Evolutionary conservation across 2,113 vertebrate species (phyloP), one percentile per base, ranked within the genome.

Genomic region (Tenebrosternarchus preto): DNA sequence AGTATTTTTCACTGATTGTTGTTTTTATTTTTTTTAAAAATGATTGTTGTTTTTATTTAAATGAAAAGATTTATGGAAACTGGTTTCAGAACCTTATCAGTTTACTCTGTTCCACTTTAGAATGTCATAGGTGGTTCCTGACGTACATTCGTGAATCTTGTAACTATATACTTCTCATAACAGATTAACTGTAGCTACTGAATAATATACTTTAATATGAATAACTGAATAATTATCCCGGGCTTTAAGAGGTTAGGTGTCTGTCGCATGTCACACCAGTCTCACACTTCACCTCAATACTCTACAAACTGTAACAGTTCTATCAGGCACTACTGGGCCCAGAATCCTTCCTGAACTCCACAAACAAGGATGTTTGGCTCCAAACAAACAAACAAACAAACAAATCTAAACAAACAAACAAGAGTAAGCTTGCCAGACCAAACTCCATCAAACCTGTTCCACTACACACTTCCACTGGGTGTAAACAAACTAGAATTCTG

Each of bases 401-500:
- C 5, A 50, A 7, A 50, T 0, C 5, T 50, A 1, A 2, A 15
- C 9, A 50, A 50, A 50, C n/a, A n/a, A n/a, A n/a, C n/a, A 72
- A 74, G 78, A 78, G 25, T 36, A 73, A 27, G 22, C 19, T 69
- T 59, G 29, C 16, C 57, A 59, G 56, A 77, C 31, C 67, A 80
- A 80, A 84, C 60, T 7, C 11, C 31, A 16, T 56, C 63, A 60
- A 29, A 75, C 61, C 55, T 39, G 16, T 68, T 69, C 61, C 61
- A 77, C 61, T 73, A 77, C 77, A 70, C 53, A 39, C 20, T n/a
- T 77, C 16, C 17, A 16, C n/a, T 50, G 79, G 39, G 73, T 15
- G 46, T 81, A 81, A 81, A 84, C 83, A 84, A 78, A 67, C 36
- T 9, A 81, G 43, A 25, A 33, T 17, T 31, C 71, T 81, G 71